phyloP scores from a whole-genome alignment of 2,888 invertebrate species.

The Lasioglossum pauxillum region DNA sequence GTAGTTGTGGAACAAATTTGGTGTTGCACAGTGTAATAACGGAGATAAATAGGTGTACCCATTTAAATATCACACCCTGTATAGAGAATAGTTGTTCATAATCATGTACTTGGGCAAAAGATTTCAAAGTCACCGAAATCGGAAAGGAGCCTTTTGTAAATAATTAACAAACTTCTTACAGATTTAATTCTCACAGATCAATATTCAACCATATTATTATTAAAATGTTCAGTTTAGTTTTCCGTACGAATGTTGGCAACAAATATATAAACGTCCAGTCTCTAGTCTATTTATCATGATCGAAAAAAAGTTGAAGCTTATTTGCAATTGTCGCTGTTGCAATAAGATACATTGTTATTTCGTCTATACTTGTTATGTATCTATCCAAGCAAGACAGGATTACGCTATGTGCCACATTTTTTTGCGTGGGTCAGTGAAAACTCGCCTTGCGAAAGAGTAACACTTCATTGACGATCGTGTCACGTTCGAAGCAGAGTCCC shows the following conservation, averaged over 20 bases:
- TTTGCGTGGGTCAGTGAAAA: slow-evolving; percentile 1
- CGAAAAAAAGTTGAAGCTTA: not conserved
- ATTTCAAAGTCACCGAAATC: too few relatives aligned
- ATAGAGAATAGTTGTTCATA: too few relatives aligned
- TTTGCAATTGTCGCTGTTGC: not conserved
- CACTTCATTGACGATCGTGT: slow-evolving; percentile 4
- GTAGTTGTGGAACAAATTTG: too few relatives aligned
- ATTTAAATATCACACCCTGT: too few relatives aligned
- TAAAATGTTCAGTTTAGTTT: not conserved
- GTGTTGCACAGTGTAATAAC: too few relatives aligned
- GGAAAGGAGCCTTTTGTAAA: too few relatives aligned
- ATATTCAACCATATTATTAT: too few relatives aligned
- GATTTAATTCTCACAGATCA: too few relatives aligned
- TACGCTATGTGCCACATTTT: not conserved
- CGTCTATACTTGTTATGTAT: not conserved
- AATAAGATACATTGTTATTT: not conserved
- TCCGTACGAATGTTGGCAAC: not conserved
- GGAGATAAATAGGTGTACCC: too few relatives aligned
- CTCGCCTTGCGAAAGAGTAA: slow-evolving; percentile 8
- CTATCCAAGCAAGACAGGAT: not conserved
- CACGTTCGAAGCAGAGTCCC: not conserved
- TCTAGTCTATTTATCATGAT: not conserved
- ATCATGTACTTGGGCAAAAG: too few relatives aligned
- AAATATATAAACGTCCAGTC: not conserved
- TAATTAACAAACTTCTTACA: too few relatives aligned